Conservation (phyloP, 2,888 invertebrate genomes). For the Eurytoma californica region DNA sequence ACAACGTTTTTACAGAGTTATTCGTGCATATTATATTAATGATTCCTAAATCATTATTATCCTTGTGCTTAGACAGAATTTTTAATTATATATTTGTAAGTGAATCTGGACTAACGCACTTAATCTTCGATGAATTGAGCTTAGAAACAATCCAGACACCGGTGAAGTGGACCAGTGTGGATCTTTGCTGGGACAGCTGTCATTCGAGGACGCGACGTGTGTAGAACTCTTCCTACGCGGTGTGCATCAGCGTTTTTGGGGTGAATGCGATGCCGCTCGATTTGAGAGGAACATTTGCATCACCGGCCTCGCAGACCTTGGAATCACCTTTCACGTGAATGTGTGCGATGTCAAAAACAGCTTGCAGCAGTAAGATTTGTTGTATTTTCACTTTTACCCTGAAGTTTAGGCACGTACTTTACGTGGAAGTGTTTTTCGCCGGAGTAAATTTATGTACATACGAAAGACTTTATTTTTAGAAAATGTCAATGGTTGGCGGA, state of each 20-base stretch:
- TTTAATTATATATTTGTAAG: too few relatives aligned
- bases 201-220: conserved; percentile 73
- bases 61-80: too few relatives aligned
- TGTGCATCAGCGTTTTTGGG: conserved; percentile 76
- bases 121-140: not conserved
- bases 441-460: not conserved
- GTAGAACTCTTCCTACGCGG: conserved; percentile 77
- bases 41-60: too few relatives aligned
- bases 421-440: not conserved
- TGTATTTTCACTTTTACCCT: not conserved
- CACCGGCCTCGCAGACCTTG: conserved; percentile 64
- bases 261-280: conserved; percentile 65
- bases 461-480: not conserved
- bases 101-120: not conserved
- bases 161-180: conserved; percentile 82
- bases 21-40: too few relatives aligned
- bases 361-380: conserved; percentile 30
- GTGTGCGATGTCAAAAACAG: conserved; percentile 11
- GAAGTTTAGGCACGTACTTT: too few relatives aligned
- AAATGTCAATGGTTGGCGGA: too few relatives aligned
- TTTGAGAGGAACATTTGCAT: conserved; percentile 71
- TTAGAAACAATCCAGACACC: conserved; percentile 73
- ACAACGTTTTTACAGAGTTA: too few relatives aligned
- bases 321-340: conserved; percentile 26
- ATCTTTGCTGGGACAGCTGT: conserved; percentile 78